phyloP scores from a whole-genome alignment of 2,113 vertebrate species.

The Prunella fulvescens region DNA sequence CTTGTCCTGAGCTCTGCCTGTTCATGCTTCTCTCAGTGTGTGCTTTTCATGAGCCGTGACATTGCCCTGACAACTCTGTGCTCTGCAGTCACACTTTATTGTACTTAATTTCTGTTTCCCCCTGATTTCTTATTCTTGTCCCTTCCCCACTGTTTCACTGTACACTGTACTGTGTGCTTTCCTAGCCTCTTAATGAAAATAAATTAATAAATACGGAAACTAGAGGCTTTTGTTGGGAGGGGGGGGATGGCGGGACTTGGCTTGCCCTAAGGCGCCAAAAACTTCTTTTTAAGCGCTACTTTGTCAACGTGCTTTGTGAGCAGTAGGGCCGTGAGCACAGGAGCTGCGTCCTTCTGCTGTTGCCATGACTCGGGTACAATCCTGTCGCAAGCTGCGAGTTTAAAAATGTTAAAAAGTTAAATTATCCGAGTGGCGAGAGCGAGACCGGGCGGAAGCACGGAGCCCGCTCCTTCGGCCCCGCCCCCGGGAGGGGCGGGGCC shows the following conservation, averaged over 20 bases:
- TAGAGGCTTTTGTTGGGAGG: too few relatives aligned
- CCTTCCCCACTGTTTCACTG: background rate
- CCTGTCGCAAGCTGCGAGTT: too few relatives aligned
- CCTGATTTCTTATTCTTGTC: background rate
- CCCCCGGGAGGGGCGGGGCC: background rate
- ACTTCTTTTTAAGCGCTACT: fast-evolving
- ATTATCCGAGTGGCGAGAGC: too few relatives aligned
- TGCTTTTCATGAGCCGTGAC: fast-evolving
- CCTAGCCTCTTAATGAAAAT: background rate
- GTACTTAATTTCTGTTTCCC: background rate
- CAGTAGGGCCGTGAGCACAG: too few relatives aligned
- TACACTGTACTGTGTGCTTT: background rate
- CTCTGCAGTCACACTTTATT: background rate
- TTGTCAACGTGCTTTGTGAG: background rate
- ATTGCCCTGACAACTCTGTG: fast-evolving
- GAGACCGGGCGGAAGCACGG: too few relatives aligned
- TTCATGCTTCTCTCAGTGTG: fast-evolving
- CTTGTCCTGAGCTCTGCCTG: background rate
- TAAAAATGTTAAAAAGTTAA: too few relatives aligned
- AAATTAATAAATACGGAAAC: fast-evolving
- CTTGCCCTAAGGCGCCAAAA: fast-evolving
- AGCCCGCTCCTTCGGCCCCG: too few relatives aligned
- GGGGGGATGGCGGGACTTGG: fast-evolving
- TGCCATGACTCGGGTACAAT: fast-evolving
- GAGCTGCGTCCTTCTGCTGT: fast-evolving